Base-by-base conservation (phyloP, 2,888 invertebrate species). In the Agrochola circellaris region DNA sequence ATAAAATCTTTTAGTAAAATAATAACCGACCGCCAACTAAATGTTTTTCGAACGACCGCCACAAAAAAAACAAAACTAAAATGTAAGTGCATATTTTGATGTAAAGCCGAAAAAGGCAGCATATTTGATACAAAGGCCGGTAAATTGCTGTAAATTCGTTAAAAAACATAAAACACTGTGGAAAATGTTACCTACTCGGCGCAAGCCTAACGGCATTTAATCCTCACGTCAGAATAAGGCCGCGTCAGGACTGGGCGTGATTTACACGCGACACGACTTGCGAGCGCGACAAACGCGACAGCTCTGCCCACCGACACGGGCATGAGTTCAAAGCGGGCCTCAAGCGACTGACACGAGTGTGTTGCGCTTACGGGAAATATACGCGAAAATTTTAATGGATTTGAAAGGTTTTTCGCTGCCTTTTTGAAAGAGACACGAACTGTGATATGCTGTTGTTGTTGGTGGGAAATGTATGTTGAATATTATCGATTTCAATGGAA, bases 191-290 rank as follows among this genome's bases (percentile, higher is more conserved):
- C 78, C 73, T 86, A 84, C 66, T 86, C 78, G 75, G 15, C 82
- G 79, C 61, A 54, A 61, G 75, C 66, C 69, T 73, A 61, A 48
- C 58, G 61, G 72, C 81, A 79, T 89, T 89, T 87, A 89, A 89
- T 87, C 85, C 77, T 30, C 60, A 48, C 72, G 78, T 85, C 85
- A 81, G 77, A 83, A 81, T 89, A 85, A 79, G 80, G 82, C 85
- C 77, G 66, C 77, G 85, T 87, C 85, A 79, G 80, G 71, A 81
- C 77, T 61, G 77, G 69, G 73, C 82, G 87, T 89, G 89, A 88
- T 89, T 83, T 88, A 88, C 83, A 74, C 64, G 65, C 77, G 83
- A 70, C 80, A 56, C 74, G 66, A 81, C 20, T 48, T 34, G 20
- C 34, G 77, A 45, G 51, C 48, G 81, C 83, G 81, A 72, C 89